A percentile compares a stretch with the other conserved stretches of the same genome.
These are phyloP conservation scores for Neostethus bicornis DNA, from an alignment of 2,797 vertebrate species.

Conservation along the genomic window DNA sequence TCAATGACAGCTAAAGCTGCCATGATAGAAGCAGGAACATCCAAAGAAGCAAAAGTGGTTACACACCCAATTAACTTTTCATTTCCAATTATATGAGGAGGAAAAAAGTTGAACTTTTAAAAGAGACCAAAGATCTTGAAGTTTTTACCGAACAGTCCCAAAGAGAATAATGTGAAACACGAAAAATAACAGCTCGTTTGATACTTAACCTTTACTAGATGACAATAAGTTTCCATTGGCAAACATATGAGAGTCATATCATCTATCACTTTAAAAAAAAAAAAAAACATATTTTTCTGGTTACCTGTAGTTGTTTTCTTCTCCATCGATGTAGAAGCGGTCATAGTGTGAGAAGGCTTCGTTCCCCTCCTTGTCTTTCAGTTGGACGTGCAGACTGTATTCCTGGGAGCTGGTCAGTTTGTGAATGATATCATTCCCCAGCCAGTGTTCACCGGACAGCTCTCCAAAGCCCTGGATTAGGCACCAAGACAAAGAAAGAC, in stretches of 20 bases:
- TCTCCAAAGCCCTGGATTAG: conserved; percentile 84
- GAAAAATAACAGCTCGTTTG: too few relatives aligned
- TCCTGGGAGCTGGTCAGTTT: conserved; percentile 78
- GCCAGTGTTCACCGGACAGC: conserved; percentile 83
- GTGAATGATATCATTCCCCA: conserved; percentile 87
- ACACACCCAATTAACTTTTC: conserved; percentile 44
- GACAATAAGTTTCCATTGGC: not conserved
- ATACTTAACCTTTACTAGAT: not conserved
- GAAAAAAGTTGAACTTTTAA: not conserved
- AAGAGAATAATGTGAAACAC: too few relatives aligned
- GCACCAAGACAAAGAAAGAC: conserved; percentile 53
- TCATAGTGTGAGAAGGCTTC: conserved; percentile 83
- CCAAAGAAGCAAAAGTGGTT: conserved; percentile 33
- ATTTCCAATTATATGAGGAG: conserved; percentile 37
- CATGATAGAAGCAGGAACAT: conserved; percentile 32
- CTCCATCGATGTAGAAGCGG: conserved; percentile 78
- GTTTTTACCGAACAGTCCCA: too few relatives aligned
- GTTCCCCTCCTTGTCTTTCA: conserved; percentile 81
- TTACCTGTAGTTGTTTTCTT: conserved; percentile 85
- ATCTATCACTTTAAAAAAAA: not conserved
- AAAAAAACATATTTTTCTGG: not conserved
- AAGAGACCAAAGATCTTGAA: too few relatives aligned
- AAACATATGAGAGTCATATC: not conserved
- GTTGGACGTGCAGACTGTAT: conserved; percentile 80
- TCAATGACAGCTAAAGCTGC: conserved; percentile 36